Evolutionary conservation across 2,888 invertebrate genomes (phyloP), one percentile per base, ranked within the genome.

Genomic region (Tinea trinotella): DNA sequence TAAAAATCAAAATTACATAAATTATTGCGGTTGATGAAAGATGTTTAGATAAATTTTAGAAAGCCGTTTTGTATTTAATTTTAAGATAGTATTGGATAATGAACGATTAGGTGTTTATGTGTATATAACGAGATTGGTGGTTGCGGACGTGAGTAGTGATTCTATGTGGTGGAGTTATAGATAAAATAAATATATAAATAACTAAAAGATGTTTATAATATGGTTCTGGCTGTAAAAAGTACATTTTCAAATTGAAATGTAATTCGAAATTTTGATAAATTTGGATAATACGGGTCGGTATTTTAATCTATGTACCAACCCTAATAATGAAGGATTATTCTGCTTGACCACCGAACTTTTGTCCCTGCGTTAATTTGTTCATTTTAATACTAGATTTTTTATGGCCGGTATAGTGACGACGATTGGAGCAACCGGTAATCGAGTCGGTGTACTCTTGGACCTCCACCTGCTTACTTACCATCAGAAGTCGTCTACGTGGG

Each of bases 101-200:
- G n/a, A 88, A 88, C 83, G 80, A 89, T 90, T 90, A 90, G 90
- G 89, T 89, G n/a, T n/a, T n/a, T n/a, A n/a, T n/a, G n/a, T 90
- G 90, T 90, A 90, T 88, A 87, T 87, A 90, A 80, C 15, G 3
- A 20, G 12, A 2, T 12, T 5, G 24, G 24, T n/a, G 3, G 50
- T 6, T 24, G 50, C n/a, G 24, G 24, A 15, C 50, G n/a, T 12
- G 40, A 40, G 66, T 55, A 70, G 72, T 71, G 73, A 72, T 57
- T 53, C 66, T 72, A 71, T 58, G 73, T 63, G 70, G 70, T 64
- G 64, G 62, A 59, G 66, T 75, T 83, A 79, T 85, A 87, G 85
- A 83, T 84, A 84, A 85, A 68, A 81, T 59, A 58, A 81, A 81
- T 83, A 84, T 63, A 84, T 83, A 79, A 78, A 81, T 84, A 78